phyloP scores from a whole-genome alignment of 2,797 vertebrate species.

The Spatula versicolor region DNA sequence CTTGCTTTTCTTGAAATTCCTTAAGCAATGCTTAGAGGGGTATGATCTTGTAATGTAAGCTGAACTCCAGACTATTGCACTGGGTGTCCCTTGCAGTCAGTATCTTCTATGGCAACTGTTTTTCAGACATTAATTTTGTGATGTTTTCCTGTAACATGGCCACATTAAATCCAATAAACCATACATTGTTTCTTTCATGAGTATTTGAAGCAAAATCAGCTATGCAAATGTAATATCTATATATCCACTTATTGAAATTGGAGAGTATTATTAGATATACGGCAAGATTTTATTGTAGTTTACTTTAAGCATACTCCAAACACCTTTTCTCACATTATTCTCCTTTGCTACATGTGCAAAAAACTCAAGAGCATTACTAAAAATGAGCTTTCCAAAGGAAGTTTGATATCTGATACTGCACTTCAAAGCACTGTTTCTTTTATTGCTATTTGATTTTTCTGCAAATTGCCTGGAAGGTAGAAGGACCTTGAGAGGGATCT shows the following conservation, averaged over 20 bases:
- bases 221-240: neutral
- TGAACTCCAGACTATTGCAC: neutral
- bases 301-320: neutral
- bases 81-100: neutral
- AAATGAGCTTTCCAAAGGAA: neutral
- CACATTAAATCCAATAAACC: neutral
- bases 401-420: neutral
- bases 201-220: neutral
- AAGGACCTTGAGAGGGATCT: neutral
- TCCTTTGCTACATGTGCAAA: neutral
- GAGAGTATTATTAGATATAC: neutral
- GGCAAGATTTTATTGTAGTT: neutral
- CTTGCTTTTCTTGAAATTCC: neutral
- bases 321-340: slow-evolving; percentile 3
- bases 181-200: neutral
- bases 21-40: no score
- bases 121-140: neutral
- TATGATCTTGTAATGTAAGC: neutral
- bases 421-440: neutral
- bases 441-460: neutral
- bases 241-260: neutral
- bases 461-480: neutral
- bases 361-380: neutral
- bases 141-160: neutral
- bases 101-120: neutral